A percentile compares a stretch with the other conserved stretches of the same genome.
phyloP scores from a whole-genome alignment of 2,888 invertebrate species.

The Elysia crispata region DNA sequence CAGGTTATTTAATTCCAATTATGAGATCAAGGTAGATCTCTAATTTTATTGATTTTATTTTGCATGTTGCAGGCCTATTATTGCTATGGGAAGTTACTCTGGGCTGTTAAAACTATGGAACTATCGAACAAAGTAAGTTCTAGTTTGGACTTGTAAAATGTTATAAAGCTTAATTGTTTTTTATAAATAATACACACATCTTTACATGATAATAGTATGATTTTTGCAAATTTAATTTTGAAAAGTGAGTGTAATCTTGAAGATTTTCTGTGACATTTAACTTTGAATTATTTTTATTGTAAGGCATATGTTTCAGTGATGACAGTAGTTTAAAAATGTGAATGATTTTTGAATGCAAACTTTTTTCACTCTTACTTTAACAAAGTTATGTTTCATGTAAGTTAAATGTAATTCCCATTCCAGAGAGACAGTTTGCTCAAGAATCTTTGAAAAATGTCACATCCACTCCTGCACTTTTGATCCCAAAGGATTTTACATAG shows the following conservation, averaged over 20 bases:
- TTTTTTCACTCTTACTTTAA: not conserved
- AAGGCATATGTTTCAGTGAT: too few species aligned
- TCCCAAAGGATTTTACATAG: conserved; percentile 71
- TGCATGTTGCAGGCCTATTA: conserved; percentile 67
- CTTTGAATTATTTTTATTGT: too few species aligned
- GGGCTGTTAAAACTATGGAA: conserved; percentile 77
- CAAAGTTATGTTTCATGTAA: too few species aligned
- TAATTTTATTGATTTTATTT: too few species aligned
- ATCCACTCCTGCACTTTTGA: conserved; percentile 73
- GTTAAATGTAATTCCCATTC: not conserved
- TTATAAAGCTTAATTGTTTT: not conserved
- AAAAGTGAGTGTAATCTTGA: not conserved
- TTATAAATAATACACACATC: not conserved
- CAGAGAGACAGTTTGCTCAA: conserved; percentile 69
- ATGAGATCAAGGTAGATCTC: too few species aligned
- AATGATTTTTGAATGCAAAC: not conserved
- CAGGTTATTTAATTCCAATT: too few species aligned
- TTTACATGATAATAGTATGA: not conserved
- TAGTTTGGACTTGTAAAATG: too few species aligned
- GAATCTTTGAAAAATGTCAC: conserved; percentile 71
- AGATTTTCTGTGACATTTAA: too few species aligned
- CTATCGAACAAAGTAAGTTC: conserved; percentile 75
- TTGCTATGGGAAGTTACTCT: conserved; percentile 76
- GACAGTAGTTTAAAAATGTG: too few species aligned
- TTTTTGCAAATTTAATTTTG: not conserved